Conservation (phyloP, 2,888 invertebrate species). For the Crepidodera aurea region DNA sequence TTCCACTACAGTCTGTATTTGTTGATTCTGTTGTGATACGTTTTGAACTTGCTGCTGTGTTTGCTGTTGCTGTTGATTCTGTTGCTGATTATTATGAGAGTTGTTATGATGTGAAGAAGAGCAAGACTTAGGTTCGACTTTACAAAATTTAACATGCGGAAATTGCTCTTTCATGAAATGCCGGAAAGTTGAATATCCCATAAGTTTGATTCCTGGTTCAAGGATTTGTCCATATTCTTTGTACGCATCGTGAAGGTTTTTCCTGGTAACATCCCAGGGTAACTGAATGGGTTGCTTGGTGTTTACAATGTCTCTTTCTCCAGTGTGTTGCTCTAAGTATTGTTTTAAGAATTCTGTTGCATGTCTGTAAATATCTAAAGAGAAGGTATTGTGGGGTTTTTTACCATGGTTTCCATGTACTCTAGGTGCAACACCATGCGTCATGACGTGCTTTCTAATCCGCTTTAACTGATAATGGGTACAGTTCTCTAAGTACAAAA, state of each 20-base stretch:
- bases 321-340: slow-evolving; percentile 74
- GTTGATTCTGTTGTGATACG: slow-evolving; percentile 57
- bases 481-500: slow-evolving; percentile 80
- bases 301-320: slow-evolving; percentile 64
- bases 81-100: slow-evolving; percentile 47
- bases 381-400: slow-evolving; percentile 82
- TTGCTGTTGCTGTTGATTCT: slow-evolving; percentile 62
- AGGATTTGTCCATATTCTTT: slow-evolving; percentile 76
- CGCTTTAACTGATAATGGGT: slow-evolving; percentile 81
- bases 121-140: slow-evolving; percentile 68
- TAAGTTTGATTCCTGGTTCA: slow-evolving; percentile 75
- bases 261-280: slow-evolving; percentile 69
- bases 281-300: slow-evolving; percentile 65
- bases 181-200: slow-evolving; percentile 83
- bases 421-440: slow-evolving; percentile 79
- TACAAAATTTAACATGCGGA: slow-evolving; percentile 76
- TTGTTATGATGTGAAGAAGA: slow-evolving; percentile 55
- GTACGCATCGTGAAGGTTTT: slow-evolving; percentile 78
- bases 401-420: slow-evolving; percentile 83
- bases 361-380: slow-evolving; percentile 79
- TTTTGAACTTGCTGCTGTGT: slow-evolving; percentile 60
- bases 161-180: slow-evolving; percentile 85
- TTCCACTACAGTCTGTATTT: slow-evolving; percentile 63
- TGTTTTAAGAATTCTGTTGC: slow-evolving; percentile 79
- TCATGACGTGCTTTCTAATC: slow-evolving; percentile 80